phyloP scores from a whole-genome alignment of 2,113 vertebrate species.

The Platysteira castanea region DNA sequence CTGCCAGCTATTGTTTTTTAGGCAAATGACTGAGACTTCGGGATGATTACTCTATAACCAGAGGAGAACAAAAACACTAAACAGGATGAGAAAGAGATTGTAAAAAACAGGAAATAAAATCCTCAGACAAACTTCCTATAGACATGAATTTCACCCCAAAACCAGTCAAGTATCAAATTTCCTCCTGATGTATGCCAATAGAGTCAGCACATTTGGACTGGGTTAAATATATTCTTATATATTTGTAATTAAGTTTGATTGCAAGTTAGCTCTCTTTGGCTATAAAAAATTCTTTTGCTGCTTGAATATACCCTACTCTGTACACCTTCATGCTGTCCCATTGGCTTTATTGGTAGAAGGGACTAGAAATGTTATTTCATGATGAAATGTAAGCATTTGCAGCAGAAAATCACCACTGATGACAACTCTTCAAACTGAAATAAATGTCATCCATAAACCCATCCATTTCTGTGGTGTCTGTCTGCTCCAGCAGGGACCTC shows the following conservation, averaged over 20 bases:
- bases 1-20: conserved; percentile 35
- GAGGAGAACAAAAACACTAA: background rate
- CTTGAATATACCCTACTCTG: background rate
- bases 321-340: background rate
- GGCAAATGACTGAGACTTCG: background rate
- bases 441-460: background rate
- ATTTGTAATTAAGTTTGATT: background rate
- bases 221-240: background rate
- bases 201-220: background rate
- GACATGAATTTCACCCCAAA: conserved; percentile 23
- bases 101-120: conserved; percentile 16
- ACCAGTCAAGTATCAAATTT: background rate
- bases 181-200: background rate
- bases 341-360: background rate
- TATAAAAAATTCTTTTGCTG: conserved; percentile 4
- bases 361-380: background rate
- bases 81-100: background rate
- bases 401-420: background rate
- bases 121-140: conserved; percentile 6
- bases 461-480: background rate
- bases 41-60: background rate
- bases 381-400: background rate
- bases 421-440: background rate
- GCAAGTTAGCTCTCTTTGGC: conserved; percentile 27
- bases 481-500: background rate